These are phyloP conservation scores for Castor canadensis DNA, from an alignment of 2,113 vertebrate species.

Conservation along the genomic window DNA sequence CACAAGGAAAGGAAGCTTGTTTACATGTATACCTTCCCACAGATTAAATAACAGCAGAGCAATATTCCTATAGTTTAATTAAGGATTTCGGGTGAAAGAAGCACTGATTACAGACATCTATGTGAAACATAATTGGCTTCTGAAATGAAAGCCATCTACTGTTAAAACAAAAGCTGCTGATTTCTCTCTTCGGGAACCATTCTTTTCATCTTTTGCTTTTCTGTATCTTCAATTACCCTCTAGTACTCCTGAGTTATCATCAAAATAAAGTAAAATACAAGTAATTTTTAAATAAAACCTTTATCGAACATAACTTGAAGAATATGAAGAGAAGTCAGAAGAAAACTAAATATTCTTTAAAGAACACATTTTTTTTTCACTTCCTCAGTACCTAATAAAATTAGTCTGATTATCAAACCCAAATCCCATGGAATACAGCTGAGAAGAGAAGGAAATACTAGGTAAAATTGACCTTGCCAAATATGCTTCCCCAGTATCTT, in stretches of 20 bases:
- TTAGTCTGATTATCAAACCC: background rate
- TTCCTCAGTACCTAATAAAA: background rate
- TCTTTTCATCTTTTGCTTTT: background rate
- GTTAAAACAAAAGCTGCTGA: slow-evolving; percentile 52
- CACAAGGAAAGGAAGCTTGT: slow-evolving; percentile 10
- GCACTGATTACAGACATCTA: slow-evolving; percentile 5
- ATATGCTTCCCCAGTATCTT: background rate
- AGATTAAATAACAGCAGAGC: background rate
- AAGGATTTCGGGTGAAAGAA: slow-evolving; percentile 44
- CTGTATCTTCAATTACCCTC: background rate
- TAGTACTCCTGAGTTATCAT: background rate
- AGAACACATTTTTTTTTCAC: background rate
- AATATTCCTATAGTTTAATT: background rate
- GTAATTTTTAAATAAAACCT: slow-evolving; percentile 1
- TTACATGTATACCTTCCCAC: background rate
- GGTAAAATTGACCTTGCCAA: background rate
- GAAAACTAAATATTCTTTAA: background rate
- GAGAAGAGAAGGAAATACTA: background rate
- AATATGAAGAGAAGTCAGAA: background rate
- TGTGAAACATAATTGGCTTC: slow-evolving; percentile 31
- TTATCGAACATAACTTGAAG: background rate
- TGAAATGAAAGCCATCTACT: slow-evolving; percentile 22
- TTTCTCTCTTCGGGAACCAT: slow-evolving; percentile 34
- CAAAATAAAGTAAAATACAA: slow-evolving; percentile 2
- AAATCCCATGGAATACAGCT: background rate